These are phyloP conservation scores for Frieseomelitta varia DNA, from an alignment of 1,140 invertebrate genomes.

Conservation along the genomic window DNA sequence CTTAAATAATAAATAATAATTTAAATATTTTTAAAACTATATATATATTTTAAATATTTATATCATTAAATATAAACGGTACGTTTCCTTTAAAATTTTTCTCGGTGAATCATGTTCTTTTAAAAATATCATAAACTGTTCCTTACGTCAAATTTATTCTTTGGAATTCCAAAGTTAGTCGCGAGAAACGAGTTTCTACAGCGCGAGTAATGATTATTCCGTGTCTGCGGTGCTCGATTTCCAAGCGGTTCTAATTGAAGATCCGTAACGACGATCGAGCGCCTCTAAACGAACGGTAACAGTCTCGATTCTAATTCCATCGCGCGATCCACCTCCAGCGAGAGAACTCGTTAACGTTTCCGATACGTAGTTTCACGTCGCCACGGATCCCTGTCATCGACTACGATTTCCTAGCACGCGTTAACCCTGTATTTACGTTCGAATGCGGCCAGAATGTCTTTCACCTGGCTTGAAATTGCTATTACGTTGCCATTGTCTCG, in stretches of 20 bases:
- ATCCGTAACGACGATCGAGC: conserved; percentile 23
- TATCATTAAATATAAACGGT: no score
- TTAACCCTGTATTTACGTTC: conserved; percentile 44
- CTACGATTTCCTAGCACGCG: conserved; percentile 7
- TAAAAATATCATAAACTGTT: no score
- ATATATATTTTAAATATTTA: no score
- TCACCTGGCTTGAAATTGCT: background rate
- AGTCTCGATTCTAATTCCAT: conserved; percentile 49
- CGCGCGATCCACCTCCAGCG: background rate
- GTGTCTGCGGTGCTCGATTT: background rate
- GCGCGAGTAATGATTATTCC: conserved; percentile 5
- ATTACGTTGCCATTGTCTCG: conserved; percentile 16
- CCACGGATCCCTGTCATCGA: conserved; percentile 19
- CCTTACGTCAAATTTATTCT: no score
- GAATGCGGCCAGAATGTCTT: conserved; percentile 16
- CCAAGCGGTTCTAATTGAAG: conserved; percentile 32
- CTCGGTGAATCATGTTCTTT: no score
- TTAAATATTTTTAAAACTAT: no score
- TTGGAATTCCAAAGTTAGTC: background rate
- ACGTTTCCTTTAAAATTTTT: no score
- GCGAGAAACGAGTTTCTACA: background rate
- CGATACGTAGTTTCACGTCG: conserved; percentile 33
- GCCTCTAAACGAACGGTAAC: conserved; percentile 27
- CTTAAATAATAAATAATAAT: no score
- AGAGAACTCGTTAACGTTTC: conserved; percentile 43